Percentiles rank a stretch among this genome's conserved stretches.
Evolutionary conservation across 2,888 invertebrate species (phyloP).

Genomic region (Phengaris alcon): DNA sequence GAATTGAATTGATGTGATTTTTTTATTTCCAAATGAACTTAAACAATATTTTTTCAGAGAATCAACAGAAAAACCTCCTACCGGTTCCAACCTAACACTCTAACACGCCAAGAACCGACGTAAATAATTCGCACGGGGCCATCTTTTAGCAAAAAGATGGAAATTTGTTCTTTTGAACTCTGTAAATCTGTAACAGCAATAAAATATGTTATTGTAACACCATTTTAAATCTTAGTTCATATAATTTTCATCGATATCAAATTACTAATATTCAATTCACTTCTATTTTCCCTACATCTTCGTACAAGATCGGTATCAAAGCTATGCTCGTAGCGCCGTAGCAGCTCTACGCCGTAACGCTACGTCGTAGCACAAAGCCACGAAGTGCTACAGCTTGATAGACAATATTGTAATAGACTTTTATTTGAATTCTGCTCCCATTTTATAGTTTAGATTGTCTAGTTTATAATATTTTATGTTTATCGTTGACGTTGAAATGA

Average conservation of each 20-base stretch:
- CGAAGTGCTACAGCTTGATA: conserved; percentile 5
- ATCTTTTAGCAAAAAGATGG: no score
- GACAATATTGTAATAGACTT: conserved; percentile 12
- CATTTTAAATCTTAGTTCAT: neutral
- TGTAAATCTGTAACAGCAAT: no score
- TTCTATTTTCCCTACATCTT: neutral
- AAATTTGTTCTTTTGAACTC: no score
- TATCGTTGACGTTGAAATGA: neutral
- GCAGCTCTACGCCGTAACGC: neutral
- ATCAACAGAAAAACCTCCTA: no score
- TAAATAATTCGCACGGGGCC: no score
- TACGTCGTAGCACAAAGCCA: conserved; percentile 1
- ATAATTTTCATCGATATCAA: neutral
- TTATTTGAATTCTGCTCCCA: neutral
- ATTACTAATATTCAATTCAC: neutral
- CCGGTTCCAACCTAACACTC: no score
- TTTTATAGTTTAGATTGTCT: neutral
- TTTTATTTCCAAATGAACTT: no score
- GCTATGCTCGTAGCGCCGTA: conserved; percentile 9
- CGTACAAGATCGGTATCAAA: conserved; percentile 19
- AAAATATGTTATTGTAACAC: no score
- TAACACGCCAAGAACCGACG: no score
- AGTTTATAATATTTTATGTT: neutral
- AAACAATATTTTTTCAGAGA: no score
- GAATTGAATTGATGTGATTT: no score